These are phyloP conservation scores for Pseudorhiza aurosa DNA, from an alignment of 30 jellyfish, hydroid and myxozoan species.

Conservation along the genomic window DNA sequence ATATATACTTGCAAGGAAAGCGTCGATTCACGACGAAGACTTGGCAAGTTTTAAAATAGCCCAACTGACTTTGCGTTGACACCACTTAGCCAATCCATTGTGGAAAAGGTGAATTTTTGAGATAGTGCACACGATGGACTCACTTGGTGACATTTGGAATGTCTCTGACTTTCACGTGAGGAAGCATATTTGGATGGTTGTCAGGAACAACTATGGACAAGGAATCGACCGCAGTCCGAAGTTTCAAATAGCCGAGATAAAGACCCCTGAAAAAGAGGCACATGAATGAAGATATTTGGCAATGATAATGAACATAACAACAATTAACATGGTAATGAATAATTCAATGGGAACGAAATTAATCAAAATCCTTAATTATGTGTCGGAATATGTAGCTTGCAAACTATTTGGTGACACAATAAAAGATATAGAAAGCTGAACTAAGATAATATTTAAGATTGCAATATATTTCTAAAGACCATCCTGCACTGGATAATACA, in stretches of 20 bases:
- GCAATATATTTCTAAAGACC: too few relatives aligned
- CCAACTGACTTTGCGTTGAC: too few relatives aligned
- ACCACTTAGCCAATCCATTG: too few relatives aligned
- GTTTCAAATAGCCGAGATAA: constrained; percentile 93
- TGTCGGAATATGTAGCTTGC: not conserved
- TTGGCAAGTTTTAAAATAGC: too few relatives aligned
- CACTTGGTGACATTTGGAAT: constrained; percentile 97
- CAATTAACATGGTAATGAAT: not conserved
- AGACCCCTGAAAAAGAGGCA: constrained; percentile 77
- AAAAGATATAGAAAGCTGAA: too few relatives aligned
- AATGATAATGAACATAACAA: not conserved
- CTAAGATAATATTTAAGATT: too few relatives aligned
- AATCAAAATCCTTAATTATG: too few relatives aligned
- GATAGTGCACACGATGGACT: too few relatives aligned
- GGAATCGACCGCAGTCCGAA: constrained; percentile 93
- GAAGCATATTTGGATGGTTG: constrained; percentile 83
- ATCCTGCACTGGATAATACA: too few relatives aligned
- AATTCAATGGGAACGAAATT: not conserved
- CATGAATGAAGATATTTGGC: not conserved
- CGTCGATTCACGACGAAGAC: too few relatives aligned
- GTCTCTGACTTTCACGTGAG: constrained; percentile 92
- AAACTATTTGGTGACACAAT: not conserved
- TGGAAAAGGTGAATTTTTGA: too few relatives aligned
- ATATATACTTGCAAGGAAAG: too few relatives aligned
- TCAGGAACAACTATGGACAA: constrained; percentile 96